Evolutionary conservation across 2,113 vertebrate species (phyloP).

Genomic region (Phrynosoma platyrhinos): DNA sequence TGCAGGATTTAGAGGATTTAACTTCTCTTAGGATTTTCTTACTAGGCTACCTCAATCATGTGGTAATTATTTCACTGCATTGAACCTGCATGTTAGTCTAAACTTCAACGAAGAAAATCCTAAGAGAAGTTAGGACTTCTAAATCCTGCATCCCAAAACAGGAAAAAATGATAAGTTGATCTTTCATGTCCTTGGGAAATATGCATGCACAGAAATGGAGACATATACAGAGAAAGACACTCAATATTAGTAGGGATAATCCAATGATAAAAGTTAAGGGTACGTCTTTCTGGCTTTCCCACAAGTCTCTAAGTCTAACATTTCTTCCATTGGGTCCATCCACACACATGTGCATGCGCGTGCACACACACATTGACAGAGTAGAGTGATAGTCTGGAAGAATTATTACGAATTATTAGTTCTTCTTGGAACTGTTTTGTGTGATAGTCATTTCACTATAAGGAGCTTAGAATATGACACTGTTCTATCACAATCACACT

Average conservation of each 20-base stretch:
- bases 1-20: neutral
- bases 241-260: neutral
- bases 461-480: too few species aligned
- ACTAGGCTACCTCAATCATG: too few species aligned
- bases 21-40: neutral
- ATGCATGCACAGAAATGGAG: neutral
- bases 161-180: neutral
- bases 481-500: too few species aligned
- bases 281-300: neutral
- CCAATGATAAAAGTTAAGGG: neutral
- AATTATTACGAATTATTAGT: neutral
- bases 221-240: neutral
- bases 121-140: neutral
- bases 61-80: too few species aligned
- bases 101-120: neutral
- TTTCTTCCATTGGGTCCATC: neutral
- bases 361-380: neutral
- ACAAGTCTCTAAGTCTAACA: neutral
- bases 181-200: neutral
- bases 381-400: too few species aligned
- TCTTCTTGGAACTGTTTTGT: neutral
- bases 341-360: neutral
- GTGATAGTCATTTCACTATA: neutral
- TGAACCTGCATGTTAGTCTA: neutral
- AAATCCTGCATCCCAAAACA: neutral